A percentile compares a stretch with the other conserved stretches of the same genome.
phyloP scores from a whole-genome alignment of 2,888 invertebrate genomes.

The Eristalis pertinax region DNA sequence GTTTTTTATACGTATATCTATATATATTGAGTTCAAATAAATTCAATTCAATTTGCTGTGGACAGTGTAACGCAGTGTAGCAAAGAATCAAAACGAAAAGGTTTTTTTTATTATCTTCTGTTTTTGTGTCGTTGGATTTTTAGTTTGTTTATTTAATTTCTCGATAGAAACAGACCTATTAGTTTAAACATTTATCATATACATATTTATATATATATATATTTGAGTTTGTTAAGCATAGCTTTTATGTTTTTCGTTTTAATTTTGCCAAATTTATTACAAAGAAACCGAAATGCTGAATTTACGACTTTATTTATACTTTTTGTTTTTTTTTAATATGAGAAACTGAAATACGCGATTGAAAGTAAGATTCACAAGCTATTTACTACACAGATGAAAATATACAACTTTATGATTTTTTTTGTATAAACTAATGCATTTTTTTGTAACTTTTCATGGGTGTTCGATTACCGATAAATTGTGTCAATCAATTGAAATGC shows the following conservation, averaged over 20 bases:
- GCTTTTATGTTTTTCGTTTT: slow-evolving; percentile 32
- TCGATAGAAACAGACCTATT: slow-evolving; percentile 40
- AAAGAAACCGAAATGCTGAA: slow-evolving; percentile 20
- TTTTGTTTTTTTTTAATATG: not conserved
- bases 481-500: too few relatives aligned
- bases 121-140: slow-evolving; percentile 43
- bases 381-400: not conserved
- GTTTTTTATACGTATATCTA: slow-evolving; percentile 44
- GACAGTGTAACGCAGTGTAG: slow-evolving; percentile 76
- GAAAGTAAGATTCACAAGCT: not conserved
- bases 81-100: slow-evolving; percentile 69
- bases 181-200: slow-evolving; percentile 26
- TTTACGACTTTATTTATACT: slow-evolving; percentile 13
- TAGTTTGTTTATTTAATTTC: slow-evolving; percentile 9
- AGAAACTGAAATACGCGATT: not conserved
- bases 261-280: slow-evolving; percentile 23
- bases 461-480: too few relatives aligned
- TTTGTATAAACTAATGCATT: too few relatives aligned
- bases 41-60: slow-evolving; percentile 74
- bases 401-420: not conserved
- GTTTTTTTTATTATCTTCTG: slow-evolving; percentile 40
- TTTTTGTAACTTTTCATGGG: too few relatives aligned
- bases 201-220: slow-evolving; percentile 14
- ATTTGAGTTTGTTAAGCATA: slow-evolving; percentile 10
- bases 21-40: slow-evolving; percentile 52